Conservation (phyloP, 2,888 invertebrate genomes). For the Sericinus montela region DNA sequence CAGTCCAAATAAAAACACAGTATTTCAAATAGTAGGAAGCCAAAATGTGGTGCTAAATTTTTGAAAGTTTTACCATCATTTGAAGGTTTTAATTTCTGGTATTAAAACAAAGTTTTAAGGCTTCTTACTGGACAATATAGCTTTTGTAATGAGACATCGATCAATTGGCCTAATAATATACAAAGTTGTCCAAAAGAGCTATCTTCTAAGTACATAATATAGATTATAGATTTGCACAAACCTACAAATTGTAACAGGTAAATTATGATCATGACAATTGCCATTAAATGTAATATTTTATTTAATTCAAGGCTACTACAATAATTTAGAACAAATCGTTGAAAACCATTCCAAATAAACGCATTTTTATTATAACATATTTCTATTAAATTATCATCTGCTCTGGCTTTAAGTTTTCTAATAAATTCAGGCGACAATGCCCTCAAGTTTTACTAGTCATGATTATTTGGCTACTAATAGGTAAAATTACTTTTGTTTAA, state of each 20-base stretch:
- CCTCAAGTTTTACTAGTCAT: no score
- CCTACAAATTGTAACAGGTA: constrained; percentile 14
- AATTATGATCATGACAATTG: no score
- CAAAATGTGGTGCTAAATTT: constrained; percentile 77
- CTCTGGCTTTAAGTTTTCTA: no score
- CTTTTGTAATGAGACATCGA: constrained; percentile 23
- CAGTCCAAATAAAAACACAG: constrained; percentile 33
- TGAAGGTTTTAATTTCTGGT: constrained; percentile 63
- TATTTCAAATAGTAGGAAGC: constrained; percentile 64
- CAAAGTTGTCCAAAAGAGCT: constrained; percentile 25
- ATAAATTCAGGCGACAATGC: no score
- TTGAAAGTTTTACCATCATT: constrained; percentile 69
- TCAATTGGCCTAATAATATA: constrained; percentile 40
- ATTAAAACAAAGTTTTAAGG: constrained; percentile 47
- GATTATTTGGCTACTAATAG: no score
- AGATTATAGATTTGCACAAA: constrained; percentile 44
- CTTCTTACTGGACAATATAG: constrained; percentile 42
- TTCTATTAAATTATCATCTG: no score
- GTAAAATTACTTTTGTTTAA: no score
- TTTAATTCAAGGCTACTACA: neutral
- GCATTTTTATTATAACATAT: constrained; percentile 21
- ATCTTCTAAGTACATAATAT: constrained; percentile 19
- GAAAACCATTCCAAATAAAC: constrained; percentile 6
- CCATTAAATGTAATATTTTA: no score
- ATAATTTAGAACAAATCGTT: neutral